Conservation (phyloP, 1,140 invertebrate genomes). For the Aphelinus certus region DNA sequence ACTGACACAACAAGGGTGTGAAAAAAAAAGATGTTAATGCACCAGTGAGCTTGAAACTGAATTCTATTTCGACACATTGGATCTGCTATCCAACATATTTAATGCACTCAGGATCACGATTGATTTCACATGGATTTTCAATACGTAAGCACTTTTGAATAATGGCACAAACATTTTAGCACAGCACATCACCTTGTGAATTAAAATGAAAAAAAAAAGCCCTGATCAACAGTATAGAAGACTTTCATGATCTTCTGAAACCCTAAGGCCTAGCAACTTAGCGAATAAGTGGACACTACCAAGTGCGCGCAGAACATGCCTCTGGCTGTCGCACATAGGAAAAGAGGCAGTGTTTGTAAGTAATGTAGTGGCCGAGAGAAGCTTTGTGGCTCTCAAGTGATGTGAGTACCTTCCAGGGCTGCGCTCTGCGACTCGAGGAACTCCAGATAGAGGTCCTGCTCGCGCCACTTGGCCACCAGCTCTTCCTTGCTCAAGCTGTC, state of each 20-base stretch:
- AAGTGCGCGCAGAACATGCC: no score
- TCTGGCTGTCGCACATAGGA: no score
- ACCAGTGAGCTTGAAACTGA: slow-evolving; percentile 20
- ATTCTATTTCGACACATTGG: neutral
- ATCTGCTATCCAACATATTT: slow-evolving; percentile 13
- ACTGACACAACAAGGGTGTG: slow-evolving; percentile 29
- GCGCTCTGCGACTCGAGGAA: slow-evolving; percentile 64
- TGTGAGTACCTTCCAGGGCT: slow-evolving; percentile 67
- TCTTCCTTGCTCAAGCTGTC: slow-evolving; percentile 66
- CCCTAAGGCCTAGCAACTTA: no score
- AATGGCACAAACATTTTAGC: slow-evolving; percentile 24
- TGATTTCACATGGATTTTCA: slow-evolving; percentile 31
- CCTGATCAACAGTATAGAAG: no score
- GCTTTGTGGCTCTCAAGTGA: slow-evolving; percentile 56
- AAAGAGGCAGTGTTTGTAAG: slow-evolving; percentile 48
- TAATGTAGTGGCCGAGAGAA: slow-evolving; percentile 57
- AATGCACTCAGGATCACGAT: slow-evolving; percentile 47
- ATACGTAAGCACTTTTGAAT: slow-evolving; percentile 30
- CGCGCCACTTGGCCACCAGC: slow-evolving; percentile 65
- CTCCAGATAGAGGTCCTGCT: slow-evolving; percentile 68
- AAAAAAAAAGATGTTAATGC: slow-evolving; percentile 21
- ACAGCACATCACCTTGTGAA: slow-evolving; percentile 39
- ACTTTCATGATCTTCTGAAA: no score
- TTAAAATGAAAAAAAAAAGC: slow-evolving; percentile 18
- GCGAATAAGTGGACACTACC: no score